A percentile compares a stretch with the other conserved stretches of the same genome.
Conservation (phyloP, 2,888 invertebrate species). For the Trachelus stipa region DNA sequence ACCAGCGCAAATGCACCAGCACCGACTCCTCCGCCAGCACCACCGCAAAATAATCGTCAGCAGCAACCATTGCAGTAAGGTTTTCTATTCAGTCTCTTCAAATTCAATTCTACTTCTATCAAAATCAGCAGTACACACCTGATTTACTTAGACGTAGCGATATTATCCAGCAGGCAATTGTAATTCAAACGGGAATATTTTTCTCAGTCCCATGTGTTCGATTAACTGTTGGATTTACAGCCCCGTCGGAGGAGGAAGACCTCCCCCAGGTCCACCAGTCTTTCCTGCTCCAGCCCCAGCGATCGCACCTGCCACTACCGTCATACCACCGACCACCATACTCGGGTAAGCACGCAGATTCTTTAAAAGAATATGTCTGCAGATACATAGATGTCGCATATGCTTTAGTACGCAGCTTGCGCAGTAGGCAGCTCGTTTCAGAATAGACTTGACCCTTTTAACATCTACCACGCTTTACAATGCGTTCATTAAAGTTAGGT, state of each 20-base stretch:
- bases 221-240: constrained; percentile 37
- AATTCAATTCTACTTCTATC: not conserved
- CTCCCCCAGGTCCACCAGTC: constrained; percentile 63
- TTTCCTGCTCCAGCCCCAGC: constrained; percentile 68
- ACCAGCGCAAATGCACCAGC: constrained; percentile 49
- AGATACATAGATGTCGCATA: not conserved
- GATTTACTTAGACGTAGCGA: not conserved
- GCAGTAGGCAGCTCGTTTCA: not conserved
- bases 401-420: not conserved
- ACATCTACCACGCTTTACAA: not conserved
- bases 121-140: not conserved
- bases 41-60: constrained; percentile 29
- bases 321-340: constrained; percentile 58
- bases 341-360: constrained; percentile 53
- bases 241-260: constrained; percentile 57
- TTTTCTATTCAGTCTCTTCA: not conserved
- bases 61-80: constrained; percentile 48
- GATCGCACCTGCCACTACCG: constrained; percentile 67
- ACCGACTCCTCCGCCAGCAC: constrained; percentile 30
- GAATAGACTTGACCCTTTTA: not conserved
- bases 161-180: not conserved
- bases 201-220: not conserved
- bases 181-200: not conserved
- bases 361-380: not conserved
- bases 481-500: not conserved